Percentiles rank a stretch among this genome's conserved stretches.
Conservation (phyloP, 2,888 invertebrate genomes). For the Volucella bombylans region DNA sequence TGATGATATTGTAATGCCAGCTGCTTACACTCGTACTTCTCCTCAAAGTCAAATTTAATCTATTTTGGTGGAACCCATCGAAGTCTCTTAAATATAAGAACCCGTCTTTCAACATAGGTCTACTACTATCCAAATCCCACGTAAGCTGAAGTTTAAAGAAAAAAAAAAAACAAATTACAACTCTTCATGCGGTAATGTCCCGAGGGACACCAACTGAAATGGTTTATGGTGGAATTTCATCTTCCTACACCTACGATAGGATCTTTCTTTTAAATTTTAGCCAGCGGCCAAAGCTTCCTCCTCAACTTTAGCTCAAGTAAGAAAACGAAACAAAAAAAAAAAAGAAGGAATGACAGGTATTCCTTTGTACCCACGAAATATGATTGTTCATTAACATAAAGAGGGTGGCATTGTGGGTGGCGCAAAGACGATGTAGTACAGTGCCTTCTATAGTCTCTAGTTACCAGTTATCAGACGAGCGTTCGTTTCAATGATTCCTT, state of each 20-base stretch:
- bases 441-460: slow-evolving; percentile 20
- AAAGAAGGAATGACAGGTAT: slow-evolving; percentile 60
- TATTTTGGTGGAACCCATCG: too few species aligned
- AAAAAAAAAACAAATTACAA: slow-evolving; percentile 69
- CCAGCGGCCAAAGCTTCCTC: slow-evolving; percentile 61
- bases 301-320: too few species aligned
- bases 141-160: neutral
- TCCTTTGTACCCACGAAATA: slow-evolving; percentile 72
- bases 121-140: too few species aligned
- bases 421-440: neutral
- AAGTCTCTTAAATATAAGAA: too few species aligned
- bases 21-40: too few species aligned
- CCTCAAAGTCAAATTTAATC: too few species aligned
- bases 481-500: slow-evolving; percentile 59
- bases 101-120: too few species aligned
- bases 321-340: slow-evolving; percentile 18
- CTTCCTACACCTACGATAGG: slow-evolving; percentile 45
- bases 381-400: slow-evolving; percentile 74
- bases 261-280: slow-evolving; percentile 61
- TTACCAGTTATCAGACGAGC: slow-evolving; percentile 14
- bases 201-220: slow-evolving; percentile 62
- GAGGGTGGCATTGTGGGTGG: slow-evolving; percentile 42
- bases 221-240: slow-evolving; percentile 44
- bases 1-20: too few species aligned
- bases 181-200: slow-evolving; percentile 55